phyloP scores from a whole-genome alignment of 2,888 invertebrate genomes.

The Sipha maydis region DNA sequence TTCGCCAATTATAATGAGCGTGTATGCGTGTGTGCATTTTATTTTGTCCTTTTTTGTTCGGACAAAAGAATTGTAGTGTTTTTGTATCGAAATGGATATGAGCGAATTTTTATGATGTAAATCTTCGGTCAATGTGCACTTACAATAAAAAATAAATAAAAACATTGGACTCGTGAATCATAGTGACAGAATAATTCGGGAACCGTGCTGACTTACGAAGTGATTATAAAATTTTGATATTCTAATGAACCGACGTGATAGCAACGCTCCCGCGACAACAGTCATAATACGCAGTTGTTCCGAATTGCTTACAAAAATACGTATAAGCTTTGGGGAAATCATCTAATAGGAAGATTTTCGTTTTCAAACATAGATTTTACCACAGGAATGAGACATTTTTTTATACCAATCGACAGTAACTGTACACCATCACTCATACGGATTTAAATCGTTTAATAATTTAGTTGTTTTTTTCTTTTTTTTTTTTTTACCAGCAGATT shows the following conservation, averaged over 20 bases:
- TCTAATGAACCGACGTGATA: neutral
- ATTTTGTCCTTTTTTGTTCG: neutral
- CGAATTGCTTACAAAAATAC: no score
- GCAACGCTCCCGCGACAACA: neutral
- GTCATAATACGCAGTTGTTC: no score
- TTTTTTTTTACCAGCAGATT: no score
- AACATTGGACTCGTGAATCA: neutral
- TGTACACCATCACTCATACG: no score
- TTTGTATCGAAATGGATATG: neutral
- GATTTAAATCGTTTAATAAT: no score
- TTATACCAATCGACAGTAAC: no score
- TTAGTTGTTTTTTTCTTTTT: no score
- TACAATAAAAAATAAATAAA: neutral
- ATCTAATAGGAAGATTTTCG: no score
- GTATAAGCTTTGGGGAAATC: no score
- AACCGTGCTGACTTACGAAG: neutral
- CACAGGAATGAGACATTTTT: no score
- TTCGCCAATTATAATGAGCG: slow-evolving; percentile 8
- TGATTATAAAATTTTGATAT: neutral
- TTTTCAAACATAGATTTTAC: no score
- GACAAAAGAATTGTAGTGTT: slow-evolving; percentile 1
- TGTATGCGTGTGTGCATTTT: neutral
- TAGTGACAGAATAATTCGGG: neutral
- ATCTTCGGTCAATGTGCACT: neutral
- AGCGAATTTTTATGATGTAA: neutral